Evolutionary conservation across 2,113 vertebrate species (phyloP), one percentile per base, ranked within the genome.

Genomic region (Ranitomeya variabilis): DNA sequence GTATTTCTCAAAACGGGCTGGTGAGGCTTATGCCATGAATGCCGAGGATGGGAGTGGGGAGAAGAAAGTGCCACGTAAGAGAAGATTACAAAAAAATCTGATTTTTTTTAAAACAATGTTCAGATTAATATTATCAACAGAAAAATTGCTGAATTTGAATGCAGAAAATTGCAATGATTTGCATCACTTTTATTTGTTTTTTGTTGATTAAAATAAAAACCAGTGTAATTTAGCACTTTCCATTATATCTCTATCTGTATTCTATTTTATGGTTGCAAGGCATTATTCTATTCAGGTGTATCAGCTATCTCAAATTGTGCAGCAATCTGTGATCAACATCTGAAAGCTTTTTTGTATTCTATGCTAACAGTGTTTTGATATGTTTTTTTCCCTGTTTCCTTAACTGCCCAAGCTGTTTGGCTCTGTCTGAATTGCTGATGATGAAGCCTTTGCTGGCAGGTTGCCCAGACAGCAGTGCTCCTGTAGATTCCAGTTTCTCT

Each of bases 391-490:
- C 90, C 90, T 92, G 85, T 92, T 93, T 92, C 92, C 91, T 91
- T 87, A 8, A 37, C 92, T 92, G 93, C 92, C 90, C 74, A 91
- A 90, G 91, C 91, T 92, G 92, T 90, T 93, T 93, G 93, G 91
- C 71, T 83, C 60, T 90, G 92, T 92, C 91, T 93, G 92, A 91
- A 54, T 83, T 45, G 92, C 84, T 26, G 91, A 92, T 84, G 93
- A 84, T 2, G 89, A 91, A 93, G 93, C 91, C 91, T 91, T 93
- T 84, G 89, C 92, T 96, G 95, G 95, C 95, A 91, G 94, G 60
- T 88, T 93, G 94, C 95, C 95, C 90, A 3, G 92, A 92, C 66
- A 93, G 92, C 94, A 84, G 93, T 90, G 90, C 91, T 92, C 92
- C 92, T 83, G 92, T 91, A 91, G 92, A 93, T 94, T 93, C 91